Conservation (phyloP, 2,113 vertebrate species). For the Perca schrenkii region DNA sequence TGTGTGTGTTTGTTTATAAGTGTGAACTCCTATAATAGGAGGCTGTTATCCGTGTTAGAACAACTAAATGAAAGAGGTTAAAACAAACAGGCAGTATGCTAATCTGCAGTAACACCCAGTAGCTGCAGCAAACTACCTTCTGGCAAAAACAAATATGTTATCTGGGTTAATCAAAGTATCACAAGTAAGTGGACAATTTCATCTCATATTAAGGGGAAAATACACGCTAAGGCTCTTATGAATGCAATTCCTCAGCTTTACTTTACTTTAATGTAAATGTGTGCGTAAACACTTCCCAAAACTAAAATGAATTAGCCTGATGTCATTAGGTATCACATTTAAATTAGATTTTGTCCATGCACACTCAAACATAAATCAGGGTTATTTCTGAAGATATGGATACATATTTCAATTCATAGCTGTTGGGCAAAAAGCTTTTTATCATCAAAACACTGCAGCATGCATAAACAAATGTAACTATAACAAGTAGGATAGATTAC, state of each 20-base stretch:
- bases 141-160: constrained; percentile 55
- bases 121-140: constrained; percentile 34
- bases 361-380: neutral
- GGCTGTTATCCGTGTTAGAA: constrained; percentile 49
- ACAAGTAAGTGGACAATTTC: constrained; percentile 26
- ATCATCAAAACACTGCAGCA: neutral
- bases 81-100: constrained; percentile 60
- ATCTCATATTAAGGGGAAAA: constrained; percentile 18
- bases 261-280: neutral
- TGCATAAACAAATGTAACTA: constrained; percentile 5
- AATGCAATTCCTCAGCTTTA: neutral
- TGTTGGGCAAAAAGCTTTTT: constrained; percentile 1
- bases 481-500: neutral
- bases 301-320: neutral
- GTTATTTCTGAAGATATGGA: neutral
- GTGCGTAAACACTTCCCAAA: constrained; percentile 1
- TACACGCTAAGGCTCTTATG: neutral
- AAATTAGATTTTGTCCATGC: constrained; percentile 6
- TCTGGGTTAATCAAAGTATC: constrained; percentile 53
- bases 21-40: constrained; percentile 24
- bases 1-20: constrained; percentile 23
- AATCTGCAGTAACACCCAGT: constrained; percentile 31
- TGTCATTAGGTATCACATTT: neutral
- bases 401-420: neutral
- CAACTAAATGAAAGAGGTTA: constrained; percentile 58